Conservation (phyloP, 2,113 vertebrate genomes). For the Leptobrachium leishanense region DNA sequence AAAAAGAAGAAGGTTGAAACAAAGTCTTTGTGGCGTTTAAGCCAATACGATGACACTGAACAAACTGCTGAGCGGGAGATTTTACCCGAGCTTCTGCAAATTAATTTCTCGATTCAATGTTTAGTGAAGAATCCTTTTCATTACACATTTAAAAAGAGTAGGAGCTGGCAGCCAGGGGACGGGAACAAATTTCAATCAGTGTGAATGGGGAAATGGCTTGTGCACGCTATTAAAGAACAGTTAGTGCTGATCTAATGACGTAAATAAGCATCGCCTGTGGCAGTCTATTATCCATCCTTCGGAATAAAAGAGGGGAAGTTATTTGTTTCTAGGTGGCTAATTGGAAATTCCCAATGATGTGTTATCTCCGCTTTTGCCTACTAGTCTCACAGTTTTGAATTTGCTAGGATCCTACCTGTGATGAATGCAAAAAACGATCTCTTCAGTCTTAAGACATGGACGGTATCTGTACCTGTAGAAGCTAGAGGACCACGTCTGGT, state of each 20-base stretch:
- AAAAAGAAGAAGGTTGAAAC: no score
- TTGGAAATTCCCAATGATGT: constrained; percentile 44
- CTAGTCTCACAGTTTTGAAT: constrained; percentile 6
- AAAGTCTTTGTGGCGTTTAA: no score
- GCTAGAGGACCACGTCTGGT: no score
- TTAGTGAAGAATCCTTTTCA: no score
- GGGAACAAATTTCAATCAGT: constrained; percentile 30
- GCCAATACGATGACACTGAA: no score
- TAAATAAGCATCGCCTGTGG: constrained; percentile 40
- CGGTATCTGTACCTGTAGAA: no score
- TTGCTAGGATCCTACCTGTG: neutral
- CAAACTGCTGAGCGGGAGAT: no score
- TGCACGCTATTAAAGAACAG: constrained; percentile 33
- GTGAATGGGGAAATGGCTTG: constrained; percentile 14
- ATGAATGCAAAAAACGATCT: no score
- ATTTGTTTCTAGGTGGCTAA: constrained; percentile 47
- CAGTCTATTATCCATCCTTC: constrained; percentile 39
- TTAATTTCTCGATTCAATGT: no score
- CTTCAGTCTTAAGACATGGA: no score
- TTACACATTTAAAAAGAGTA: neutral
- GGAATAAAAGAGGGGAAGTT: constrained; percentile 30
- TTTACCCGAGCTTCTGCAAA: no score
- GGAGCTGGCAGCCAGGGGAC: neutral
- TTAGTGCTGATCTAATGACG: constrained; percentile 42
- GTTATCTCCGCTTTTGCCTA: constrained; percentile 36